These are phyloP conservation scores for Decapterus maruadsi DNA, from an alignment of 2,797 vertebrate species.

Conservation along the genomic window DNA sequence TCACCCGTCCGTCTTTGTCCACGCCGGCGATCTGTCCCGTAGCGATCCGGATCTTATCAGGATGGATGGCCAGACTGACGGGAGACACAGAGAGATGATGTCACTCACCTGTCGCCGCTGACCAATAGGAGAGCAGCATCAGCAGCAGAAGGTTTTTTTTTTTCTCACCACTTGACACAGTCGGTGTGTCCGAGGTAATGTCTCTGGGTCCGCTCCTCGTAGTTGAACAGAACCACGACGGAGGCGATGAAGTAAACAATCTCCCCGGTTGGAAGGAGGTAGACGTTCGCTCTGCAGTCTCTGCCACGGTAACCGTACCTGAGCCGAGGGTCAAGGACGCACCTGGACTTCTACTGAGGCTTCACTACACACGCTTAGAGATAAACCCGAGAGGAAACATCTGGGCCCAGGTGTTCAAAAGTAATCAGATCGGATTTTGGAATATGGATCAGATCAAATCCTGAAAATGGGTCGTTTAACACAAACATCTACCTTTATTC, in stretches of 20 bases:
- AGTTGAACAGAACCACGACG: slow-evolving; percentile 95
- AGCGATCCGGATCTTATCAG: slow-evolving; percentile 98
- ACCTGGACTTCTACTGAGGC: neutral
- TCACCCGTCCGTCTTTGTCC: slow-evolving; percentile 98
- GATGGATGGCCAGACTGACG: slow-evolving; percentile 94
- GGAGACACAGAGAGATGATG: slow-evolving; percentile 55
- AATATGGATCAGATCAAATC: no score
- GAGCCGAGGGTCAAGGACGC: slow-evolving; percentile 71
- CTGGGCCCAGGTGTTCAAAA: no score
- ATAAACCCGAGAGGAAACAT: no score
- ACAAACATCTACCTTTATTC: no score
- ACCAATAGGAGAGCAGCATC: neutral
- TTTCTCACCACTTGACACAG: slow-evolving; percentile 95
- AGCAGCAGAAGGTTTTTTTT: neutral
- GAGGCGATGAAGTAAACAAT: slow-evolving; percentile 98
- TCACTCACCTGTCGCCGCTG: slow-evolving; percentile 1
- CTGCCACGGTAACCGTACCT: slow-evolving; percentile 97
- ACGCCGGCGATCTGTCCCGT: slow-evolving; percentile 98
- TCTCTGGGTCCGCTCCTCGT: slow-evolving; percentile 94
- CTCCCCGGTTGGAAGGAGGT: slow-evolving; percentile 97
- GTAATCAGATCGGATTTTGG: no score
- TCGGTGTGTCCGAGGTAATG: slow-evolving; percentile 98
- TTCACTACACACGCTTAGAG: no score
- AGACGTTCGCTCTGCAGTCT: slow-evolving; percentile 96
- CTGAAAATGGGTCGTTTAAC: no score